Evolutionary conservation across 2,888 invertebrate species (phyloP).

Genomic region (Hedychridium roseum): DNA sequence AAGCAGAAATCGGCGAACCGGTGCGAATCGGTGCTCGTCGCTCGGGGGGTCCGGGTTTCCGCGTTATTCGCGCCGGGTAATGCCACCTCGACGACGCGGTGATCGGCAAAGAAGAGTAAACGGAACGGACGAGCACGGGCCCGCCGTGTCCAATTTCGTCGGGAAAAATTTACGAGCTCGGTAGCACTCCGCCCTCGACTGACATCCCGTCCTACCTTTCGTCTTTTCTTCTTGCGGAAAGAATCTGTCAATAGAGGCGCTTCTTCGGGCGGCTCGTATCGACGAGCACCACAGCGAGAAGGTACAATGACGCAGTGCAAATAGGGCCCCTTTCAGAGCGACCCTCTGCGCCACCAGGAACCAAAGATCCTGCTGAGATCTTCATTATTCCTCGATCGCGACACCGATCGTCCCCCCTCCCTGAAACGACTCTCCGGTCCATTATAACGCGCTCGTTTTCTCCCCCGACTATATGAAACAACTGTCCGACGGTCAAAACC

Average conservation of each 20-base stretch:
- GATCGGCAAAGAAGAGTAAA: conserved; percentile 4
- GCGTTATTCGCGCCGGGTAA: background rate
- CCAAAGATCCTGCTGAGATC: conserved; percentile 38
- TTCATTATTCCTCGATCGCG: conserved; percentile 32
- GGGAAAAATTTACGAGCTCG: conserved; percentile 34
- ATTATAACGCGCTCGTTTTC: background rate
- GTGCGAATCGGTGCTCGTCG: conserved; percentile 21
- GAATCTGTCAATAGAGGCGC: conserved; percentile 36
- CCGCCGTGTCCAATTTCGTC: conserved; percentile 30
- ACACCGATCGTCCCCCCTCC: conserved; percentile 8
- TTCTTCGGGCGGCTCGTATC: conserved; percentile 21
- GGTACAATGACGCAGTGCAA: conserved; percentile 39
- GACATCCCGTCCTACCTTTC: background rate
- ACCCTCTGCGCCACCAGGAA: conserved; percentile 21
- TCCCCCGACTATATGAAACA: background rate
- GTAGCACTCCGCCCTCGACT: conserved; percentile 7
- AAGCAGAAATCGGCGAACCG: conserved; percentile 16
- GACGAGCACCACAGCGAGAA: conserved; percentile 15
- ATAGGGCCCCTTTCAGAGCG: conserved; percentile 32
- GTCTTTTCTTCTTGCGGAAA: conserved; percentile 24
- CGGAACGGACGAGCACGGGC: conserved; percentile 1
- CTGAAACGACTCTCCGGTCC: background rate
- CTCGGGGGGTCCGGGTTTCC: conserved; percentile 6
- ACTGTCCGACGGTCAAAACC: too few relatives aligned
- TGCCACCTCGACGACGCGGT: background rate